Conservation (phyloP, 2,797 vertebrate genomes). For the Cetoscarus ocellatus region DNA sequence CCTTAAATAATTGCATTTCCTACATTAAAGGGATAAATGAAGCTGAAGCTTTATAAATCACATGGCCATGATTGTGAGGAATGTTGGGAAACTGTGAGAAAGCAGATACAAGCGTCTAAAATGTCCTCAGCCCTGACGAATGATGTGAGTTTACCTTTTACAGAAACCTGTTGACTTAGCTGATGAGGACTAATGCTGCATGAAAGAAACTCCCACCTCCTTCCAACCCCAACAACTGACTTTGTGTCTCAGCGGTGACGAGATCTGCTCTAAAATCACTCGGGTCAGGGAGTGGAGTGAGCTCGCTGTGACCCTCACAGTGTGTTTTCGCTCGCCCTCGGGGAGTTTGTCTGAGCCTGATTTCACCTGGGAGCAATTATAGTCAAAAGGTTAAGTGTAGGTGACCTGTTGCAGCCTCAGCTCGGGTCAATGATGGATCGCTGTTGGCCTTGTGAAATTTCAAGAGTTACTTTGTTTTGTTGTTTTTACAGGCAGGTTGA, state of each 20-base stretch:
- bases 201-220: slow-evolving; percentile 20
- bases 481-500: background rate
- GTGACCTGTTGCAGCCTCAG: slow-evolving; percentile 48
- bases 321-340: slow-evolving; percentile 24
- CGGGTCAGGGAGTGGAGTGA: slow-evolving; percentile 50
- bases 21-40: no score
- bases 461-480: slow-evolving; percentile 11
- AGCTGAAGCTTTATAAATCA: no score
- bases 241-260: slow-evolving; percentile 24
- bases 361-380: slow-evolving; percentile 72
- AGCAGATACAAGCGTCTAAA: no score
- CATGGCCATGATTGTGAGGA: no score
- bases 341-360: slow-evolving; percentile 45
- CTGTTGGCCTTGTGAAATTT: slow-evolving; percentile 27
- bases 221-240: slow-evolving; percentile 36
- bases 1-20: no score
- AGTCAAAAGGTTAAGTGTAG: slow-evolving; percentile 65
- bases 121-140: slow-evolving; percentile 14
- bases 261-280: slow-evolving; percentile 34
- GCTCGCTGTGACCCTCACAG: slow-evolving; percentile 36
- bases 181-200: slow-evolving; percentile 64
- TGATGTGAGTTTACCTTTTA: background rate
- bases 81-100: no score
- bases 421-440: slow-evolving; percentile 59
- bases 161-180: slow-evolving; percentile 41